Conservation (phyloP, 1,140 invertebrate species). For the Diuraphis noxia region DNA sequence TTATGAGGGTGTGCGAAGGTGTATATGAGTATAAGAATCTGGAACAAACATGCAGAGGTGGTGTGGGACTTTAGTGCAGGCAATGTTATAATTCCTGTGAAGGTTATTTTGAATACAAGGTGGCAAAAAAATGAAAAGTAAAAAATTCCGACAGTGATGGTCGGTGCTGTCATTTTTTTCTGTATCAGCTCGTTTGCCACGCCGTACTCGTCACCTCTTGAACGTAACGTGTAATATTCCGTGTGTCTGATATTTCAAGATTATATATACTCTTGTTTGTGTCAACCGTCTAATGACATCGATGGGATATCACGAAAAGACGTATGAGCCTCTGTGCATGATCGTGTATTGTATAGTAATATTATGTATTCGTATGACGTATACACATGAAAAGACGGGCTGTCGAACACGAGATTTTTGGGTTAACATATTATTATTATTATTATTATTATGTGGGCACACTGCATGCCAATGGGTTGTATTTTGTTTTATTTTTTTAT, state of each 20-base stretch:
- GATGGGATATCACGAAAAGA: neutral
- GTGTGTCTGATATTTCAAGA: slow-evolving; percentile 15
- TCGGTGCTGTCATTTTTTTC: neutral
- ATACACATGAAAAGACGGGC: neutral
- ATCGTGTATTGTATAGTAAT: too few relatives aligned
- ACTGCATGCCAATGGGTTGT: neutral
- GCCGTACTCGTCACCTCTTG: neutral
- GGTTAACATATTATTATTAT: neutral
- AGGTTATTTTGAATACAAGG: neutral
- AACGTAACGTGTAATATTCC: neutral
- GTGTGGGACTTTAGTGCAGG: neutral
- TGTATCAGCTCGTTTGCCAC: neutral
- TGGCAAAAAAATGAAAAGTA: neutral
- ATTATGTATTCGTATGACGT: neutral
- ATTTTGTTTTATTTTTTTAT: neutral
- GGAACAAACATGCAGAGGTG: neutral
- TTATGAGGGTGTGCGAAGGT: neutral
- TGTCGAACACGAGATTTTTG: slow-evolving; percentile 3
- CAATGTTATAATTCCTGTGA: neutral
- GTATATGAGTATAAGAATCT: neutral
- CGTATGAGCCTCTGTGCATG: neutral
- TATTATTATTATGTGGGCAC: neutral
- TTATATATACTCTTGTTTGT: slow-evolving; percentile 8
- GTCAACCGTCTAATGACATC: slow-evolving; percentile 15
- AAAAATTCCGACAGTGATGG: neutral